These are phyloP conservation scores for Cryptocheilus praepositus DNA, from an alignment of 2,888 invertebrate species.

Conservation along the genomic window DNA sequence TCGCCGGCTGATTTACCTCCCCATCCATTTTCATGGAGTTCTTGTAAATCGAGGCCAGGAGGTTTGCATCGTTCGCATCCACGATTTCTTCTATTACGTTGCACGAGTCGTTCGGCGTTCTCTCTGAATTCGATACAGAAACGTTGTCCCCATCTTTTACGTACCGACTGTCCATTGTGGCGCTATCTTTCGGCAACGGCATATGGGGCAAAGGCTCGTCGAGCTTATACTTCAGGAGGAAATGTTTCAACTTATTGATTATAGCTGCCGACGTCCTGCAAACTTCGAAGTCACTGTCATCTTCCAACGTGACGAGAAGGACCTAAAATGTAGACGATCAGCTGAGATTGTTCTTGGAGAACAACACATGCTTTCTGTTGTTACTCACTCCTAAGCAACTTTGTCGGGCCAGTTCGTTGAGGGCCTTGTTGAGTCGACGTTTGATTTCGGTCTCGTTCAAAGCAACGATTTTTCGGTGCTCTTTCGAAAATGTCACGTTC, in stretches of 20 bases:
- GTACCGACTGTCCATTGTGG: conserved; percentile 61
- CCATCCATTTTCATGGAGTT: conserved; percentile 73
- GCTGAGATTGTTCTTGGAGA: not conserved
- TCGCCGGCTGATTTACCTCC: conserved; percentile 64
- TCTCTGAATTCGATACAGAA: conserved; percentile 48
- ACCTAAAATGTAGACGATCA: conserved; percentile 66
- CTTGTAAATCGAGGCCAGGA: conserved; percentile 80
- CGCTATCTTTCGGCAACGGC: conserved; percentile 59
- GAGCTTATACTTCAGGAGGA: conserved; percentile 75
- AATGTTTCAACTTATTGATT: conserved; percentile 76
- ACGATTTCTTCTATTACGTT: conserved; percentile 82
- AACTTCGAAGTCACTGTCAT: conserved; percentile 85
- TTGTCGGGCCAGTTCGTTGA: conserved; percentile 81
- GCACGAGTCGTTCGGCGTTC: conserved; percentile 71
- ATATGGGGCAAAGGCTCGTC: conserved; percentile 58
- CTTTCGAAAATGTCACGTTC: conserved; percentile 86
- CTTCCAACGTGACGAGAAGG: conserved; percentile 80
- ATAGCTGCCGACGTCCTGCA: conserved; percentile 79
- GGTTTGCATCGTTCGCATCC: conserved; percentile 79
- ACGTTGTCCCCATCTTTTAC: conserved; percentile 44
- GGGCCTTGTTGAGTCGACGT: conserved; percentile 80
- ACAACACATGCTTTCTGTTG: not conserved
- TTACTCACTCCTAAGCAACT: conserved; percentile 81
- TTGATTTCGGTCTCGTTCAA: conserved; percentile 82
- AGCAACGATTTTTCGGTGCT: conserved; percentile 85